Evolutionary conservation across 2,797 vertebrate species (phyloP).

Genomic region (Perodicticus potto): DNA sequence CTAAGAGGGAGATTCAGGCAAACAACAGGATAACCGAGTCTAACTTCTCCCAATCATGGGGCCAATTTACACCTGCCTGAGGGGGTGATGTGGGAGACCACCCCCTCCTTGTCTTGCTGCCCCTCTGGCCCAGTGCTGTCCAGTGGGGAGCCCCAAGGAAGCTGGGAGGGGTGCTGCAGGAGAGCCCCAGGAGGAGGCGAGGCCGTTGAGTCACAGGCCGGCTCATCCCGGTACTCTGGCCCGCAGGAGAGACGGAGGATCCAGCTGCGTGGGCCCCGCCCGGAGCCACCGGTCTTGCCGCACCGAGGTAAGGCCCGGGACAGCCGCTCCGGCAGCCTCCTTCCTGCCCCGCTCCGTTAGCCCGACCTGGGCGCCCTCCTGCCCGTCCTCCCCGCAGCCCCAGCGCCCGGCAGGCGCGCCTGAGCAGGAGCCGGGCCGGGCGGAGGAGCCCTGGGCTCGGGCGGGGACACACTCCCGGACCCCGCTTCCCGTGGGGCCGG

Average conservation of each 20-base stretch:
- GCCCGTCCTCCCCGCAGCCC: not conserved
- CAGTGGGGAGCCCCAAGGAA: not conserved
- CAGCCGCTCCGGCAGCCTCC: not conserved
- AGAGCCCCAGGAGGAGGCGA: not conserved
- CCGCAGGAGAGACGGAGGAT: conserved; percentile 92
- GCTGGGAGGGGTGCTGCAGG: not conserved
- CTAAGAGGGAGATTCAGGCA: not conserved
- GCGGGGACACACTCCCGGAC: not conserved
- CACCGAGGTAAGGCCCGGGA: conserved; percentile 90
- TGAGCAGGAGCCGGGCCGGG: no score
- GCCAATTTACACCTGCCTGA: fast-evolving
- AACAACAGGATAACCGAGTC: not conserved
- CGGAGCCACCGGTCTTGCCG: conserved; percentile 94
- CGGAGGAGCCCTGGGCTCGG: fast-evolving
- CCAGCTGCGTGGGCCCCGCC: conserved; percentile 94
- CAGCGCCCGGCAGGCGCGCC: not conserved
- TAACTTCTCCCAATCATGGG: not conserved
- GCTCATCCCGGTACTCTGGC: conserved; percentile 3
- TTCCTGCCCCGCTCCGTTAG: not conserved
- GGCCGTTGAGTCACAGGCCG: not conserved
- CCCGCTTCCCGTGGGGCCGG: not conserved
- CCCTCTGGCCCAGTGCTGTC: not conserved
- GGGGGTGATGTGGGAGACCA: fast-evolving
- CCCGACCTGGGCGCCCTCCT: not conserved
- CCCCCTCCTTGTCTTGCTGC: no score